These are phyloP conservation scores for Gastrophryne carolinensis DNA, from an alignment of 2,797 vertebrate species.

Conservation along the genomic window DNA sequence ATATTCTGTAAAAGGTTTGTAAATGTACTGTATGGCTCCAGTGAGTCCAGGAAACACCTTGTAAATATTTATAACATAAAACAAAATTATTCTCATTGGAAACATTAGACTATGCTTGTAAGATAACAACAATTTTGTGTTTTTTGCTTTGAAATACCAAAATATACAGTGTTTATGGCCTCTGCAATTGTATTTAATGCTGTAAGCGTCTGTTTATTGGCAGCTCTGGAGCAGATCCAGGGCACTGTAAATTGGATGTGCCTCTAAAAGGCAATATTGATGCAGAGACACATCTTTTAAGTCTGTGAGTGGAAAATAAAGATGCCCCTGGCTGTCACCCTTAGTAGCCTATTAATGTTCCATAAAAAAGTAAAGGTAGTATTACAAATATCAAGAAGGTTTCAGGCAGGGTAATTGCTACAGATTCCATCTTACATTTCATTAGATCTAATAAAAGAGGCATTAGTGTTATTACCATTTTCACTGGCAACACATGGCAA, in stretches of 20 bases:
- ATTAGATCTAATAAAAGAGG: neutral
- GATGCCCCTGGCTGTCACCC: no score
- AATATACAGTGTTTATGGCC: neutral
- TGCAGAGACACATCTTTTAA: slow-evolving; percentile 17
- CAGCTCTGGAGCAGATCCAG: neutral
- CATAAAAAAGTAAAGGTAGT: neutral
- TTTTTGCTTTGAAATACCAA: no score
- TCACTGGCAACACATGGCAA: no score
- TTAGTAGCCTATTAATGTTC: neutral
- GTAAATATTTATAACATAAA: no score
- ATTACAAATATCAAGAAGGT: neutral
- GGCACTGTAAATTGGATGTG: neutral
- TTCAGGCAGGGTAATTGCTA: neutral
- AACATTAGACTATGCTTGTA: no score
- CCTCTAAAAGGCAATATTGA: slow-evolving; percentile 13
- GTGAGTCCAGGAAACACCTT: no score
- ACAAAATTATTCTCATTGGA: no score
- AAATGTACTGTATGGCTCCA: no score
- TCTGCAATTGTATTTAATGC: slow-evolving; percentile 12
- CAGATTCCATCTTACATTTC: neutral
- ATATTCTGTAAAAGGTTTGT: no score
- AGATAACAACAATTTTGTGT: no score
- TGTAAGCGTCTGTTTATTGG: slow-evolving; percentile 2
- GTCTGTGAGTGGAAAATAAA: neutral
- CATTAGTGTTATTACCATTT: neutral